Evolutionary conservation across 2,888 invertebrate species (phyloP).

Genomic region (Amorpha juglandis): DNA sequence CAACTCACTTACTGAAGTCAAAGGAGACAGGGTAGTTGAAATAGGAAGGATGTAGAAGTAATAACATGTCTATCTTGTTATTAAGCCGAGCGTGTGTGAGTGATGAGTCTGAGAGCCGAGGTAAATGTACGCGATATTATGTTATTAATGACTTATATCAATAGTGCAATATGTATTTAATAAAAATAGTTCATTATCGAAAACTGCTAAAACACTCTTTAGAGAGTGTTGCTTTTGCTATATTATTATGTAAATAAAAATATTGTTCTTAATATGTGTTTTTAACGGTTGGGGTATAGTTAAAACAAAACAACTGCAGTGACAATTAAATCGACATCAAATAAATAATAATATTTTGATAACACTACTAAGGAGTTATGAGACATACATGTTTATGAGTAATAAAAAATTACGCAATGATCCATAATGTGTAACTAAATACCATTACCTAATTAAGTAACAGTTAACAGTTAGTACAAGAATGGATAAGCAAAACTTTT

Average conservation of each 20-base stretch:
- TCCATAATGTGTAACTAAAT: slow-evolving; percentile 29
- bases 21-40: slow-evolving; percentile 63
- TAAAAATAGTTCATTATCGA: too few species aligned
- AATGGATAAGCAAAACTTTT: slow-evolving; percentile 50
- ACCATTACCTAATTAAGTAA: slow-evolving; percentile 26
- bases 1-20: slow-evolving; percentile 81
- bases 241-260: too few species aligned
- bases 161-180: too few species aligned
- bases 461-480: slow-evolving; percentile 10
- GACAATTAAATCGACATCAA: too few species aligned
- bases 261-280: too few species aligned
- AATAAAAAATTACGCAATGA: background rate
- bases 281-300: too few species aligned
- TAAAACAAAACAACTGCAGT: too few species aligned
- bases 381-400: background rate
- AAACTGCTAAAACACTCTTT: too few species aligned
- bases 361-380: background rate
- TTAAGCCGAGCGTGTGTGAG: background rate
- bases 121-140: background rate
- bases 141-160: background rate
- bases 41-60: slow-evolving; percentile 57
- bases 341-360: background rate
- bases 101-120: background rate
- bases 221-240: too few species aligned
- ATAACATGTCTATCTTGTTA: slow-evolving; percentile 36